Base-by-base conservation (phyloP, 1,140 invertebrate genomes). In the Bombus cullumanus region DNA sequence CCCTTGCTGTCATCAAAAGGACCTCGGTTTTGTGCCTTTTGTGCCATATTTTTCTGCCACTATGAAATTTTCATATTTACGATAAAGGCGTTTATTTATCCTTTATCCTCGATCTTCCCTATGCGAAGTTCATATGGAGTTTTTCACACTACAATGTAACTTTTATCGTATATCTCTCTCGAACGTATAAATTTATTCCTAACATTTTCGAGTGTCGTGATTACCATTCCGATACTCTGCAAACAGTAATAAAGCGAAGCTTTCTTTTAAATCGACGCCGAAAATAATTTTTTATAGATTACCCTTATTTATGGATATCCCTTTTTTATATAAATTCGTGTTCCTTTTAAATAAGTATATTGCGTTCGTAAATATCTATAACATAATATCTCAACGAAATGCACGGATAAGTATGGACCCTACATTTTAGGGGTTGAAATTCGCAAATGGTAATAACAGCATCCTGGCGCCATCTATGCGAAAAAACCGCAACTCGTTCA, bases 391-490 rank as follows among this genome's bases (percentile, higher is more conserved):
- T 64, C 5, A 13, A 31, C 3, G 37, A 25, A 25, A 31, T 39
- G 25, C 13, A n/a, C 13, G 31, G 34, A 28, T 59, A 28, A 39
- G 13, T 31, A 39, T 3, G 15, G 8, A 22, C n/a, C 18, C 13
- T 57, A 34, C 31, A 4, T 8, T 18, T 15, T 12, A 71, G 34
- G 76, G 83, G 68, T 68, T 69, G 66, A 79, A 71, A 31, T 41
- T 37, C 4, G 31, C 64, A 9, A 80, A 34, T 15, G 28, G 8
- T 18, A 57, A n/a, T 62, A 89, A 89, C 76, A 28, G 68, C 79
- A 86, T 41, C 18, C 81, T 92, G 88, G 90, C 92, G 94, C 92
- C 94, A 94, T 94, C 94, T 91, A 37, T 88, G 75, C 10, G 10
- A 78, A 86, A 85, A 66, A 34, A 75, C 8, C 13, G 39, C 86